Evolutionary conservation across 1,140 invertebrate species (phyloP).

Genomic region (Diorhabda elongata): DNA sequence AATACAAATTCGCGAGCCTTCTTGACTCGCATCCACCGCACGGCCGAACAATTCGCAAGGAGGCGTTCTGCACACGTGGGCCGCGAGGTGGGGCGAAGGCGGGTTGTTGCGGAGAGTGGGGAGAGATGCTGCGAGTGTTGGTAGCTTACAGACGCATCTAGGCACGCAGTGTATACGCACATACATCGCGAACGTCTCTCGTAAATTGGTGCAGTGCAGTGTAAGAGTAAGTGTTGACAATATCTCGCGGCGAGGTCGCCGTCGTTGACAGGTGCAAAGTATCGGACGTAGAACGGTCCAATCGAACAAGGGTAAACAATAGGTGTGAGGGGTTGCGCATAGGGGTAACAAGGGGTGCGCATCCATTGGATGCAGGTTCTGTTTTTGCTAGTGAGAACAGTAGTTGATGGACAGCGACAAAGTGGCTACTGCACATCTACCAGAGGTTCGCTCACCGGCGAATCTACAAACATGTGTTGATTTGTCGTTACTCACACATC

Average conservation of each 20-base stretch:
- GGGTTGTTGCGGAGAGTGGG: conserved; percentile 23
- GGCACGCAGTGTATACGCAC: conserved; percentile 44
- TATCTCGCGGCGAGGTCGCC: conserved; percentile 30
- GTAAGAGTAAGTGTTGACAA: conserved; percentile 27
- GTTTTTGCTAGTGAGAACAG: conserved; percentile 36
- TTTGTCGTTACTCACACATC: conserved; percentile 37
- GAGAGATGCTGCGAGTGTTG: conserved; percentile 28
- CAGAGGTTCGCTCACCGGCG: conserved; percentile 45
- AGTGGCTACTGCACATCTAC: conserved; percentile 46
- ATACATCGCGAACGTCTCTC: conserved; percentile 17
- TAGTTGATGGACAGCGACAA: conserved; percentile 33
- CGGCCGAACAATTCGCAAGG: conserved; percentile 39
- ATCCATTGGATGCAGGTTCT: conserved; percentile 29
- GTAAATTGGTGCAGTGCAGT: conserved; percentile 24
- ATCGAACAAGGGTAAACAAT: conserved; percentile 40
- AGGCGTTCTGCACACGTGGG: conserved; percentile 43
- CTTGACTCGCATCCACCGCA: conserved; percentile 16
- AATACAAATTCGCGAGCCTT: conserved; percentile 38
- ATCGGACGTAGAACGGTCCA: conserved; percentile 29
- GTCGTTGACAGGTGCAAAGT: conserved; percentile 30
- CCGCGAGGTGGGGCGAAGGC: conserved; percentile 35
- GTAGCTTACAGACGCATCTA: conserved; percentile 42
- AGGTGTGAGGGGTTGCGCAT: conserved; percentile 40
- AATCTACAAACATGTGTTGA: conserved; percentile 46
- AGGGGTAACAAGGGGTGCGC: conserved; percentile 34